These are phyloP conservation scores for Suillia variegata DNA, from an alignment of 2,888 invertebrate genomes.

Conservation along the genomic window DNA sequence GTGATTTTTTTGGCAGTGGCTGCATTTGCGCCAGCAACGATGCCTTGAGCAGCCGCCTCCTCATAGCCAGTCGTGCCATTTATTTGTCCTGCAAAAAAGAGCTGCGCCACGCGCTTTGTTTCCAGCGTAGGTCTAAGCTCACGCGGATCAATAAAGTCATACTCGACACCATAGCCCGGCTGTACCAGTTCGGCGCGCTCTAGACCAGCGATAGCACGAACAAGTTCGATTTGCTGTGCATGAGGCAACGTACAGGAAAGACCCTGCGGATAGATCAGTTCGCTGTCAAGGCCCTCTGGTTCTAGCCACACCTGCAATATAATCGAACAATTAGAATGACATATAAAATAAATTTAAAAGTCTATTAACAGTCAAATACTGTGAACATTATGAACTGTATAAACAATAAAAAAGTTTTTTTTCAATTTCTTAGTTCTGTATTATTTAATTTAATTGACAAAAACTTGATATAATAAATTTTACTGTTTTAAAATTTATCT, in stretches of 20 bases:
- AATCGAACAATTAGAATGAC: too few species aligned
- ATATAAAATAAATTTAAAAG: too few species aligned
- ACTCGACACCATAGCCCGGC: constrained; percentile 85
- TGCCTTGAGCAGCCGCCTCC: constrained; percentile 89
- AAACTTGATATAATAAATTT: too few species aligned
- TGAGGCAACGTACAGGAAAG: constrained; percentile 83
- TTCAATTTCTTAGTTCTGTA: too few species aligned
- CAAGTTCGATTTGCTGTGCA: constrained; percentile 73
- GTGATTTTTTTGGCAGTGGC: constrained; percentile 43
- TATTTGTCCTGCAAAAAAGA: constrained; percentile 89
- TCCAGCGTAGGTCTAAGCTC: constrained; percentile 77
- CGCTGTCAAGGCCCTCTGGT: constrained; percentile 80
- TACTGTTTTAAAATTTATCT: too few species aligned
- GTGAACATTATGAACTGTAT: too few species aligned
- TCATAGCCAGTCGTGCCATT: constrained; percentile 93
- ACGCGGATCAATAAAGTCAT: constrained; percentile 85
- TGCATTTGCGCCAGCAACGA: constrained; percentile 73
- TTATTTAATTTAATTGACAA: too few species aligned
- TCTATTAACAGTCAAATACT: too few species aligned
- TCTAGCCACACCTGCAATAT: constrained; percentile 87
- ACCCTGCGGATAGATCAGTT: constrained; percentile 83
- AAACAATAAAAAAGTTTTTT: too few species aligned
- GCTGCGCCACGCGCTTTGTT: constrained; percentile 70
- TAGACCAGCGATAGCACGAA: constrained; percentile 74
- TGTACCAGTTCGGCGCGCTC: constrained; percentile 72